Evolutionary conservation across 2,797 vertebrate genomes (phyloP), one percentile per base, ranked within the genome.

Genomic region (Lithobates pipiens): DNA sequence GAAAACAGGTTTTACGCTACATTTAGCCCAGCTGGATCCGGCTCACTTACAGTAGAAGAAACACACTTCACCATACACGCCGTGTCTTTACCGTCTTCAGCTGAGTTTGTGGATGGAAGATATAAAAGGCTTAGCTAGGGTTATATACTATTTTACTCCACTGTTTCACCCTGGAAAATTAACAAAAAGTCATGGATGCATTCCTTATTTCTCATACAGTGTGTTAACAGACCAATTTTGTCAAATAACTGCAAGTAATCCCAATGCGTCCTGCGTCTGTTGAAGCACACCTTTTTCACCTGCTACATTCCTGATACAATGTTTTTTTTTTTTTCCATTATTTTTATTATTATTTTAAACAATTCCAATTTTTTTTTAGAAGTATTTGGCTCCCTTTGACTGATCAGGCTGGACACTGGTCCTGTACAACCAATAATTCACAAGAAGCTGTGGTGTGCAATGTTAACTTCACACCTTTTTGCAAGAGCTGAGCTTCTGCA

Each of bases 1-100:
- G 91, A 92, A 92, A 92, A 90, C 89, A 89, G 89, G 91, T 93
- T 93, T 93, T 91, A 92, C 90, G 92, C 91, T 92, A 91, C 91
- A 91, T 92, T 93, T 92, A 93, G 86, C 92, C 71, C 93, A 93
- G 92, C 90, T 90, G 92, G 92, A 91, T 90, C 91, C 92, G 88
- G 90, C 90, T 89, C 91, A 90, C 88, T 91, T 90, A 93, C 84
- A 85, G 77, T 69, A 80, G 83, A 90, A 91, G 92, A 93, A 93
- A 91, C 90, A 90, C 90, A 90, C 90, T 76, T 46, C 54, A 73
- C 61, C 29, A 0, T 29, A 50, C 21, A 9, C 39, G 21, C 34
- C 36, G 36, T 89, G 91, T 92, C 91, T 91, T 90, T 89, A 91
- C 90, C 50, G 25, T 50, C 50, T 61, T 61, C 54, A 23, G 21